phyloP scores from a whole-genome alignment of 2,797 vertebrate species.

The Erpetoichthys calabaricus region DNA sequence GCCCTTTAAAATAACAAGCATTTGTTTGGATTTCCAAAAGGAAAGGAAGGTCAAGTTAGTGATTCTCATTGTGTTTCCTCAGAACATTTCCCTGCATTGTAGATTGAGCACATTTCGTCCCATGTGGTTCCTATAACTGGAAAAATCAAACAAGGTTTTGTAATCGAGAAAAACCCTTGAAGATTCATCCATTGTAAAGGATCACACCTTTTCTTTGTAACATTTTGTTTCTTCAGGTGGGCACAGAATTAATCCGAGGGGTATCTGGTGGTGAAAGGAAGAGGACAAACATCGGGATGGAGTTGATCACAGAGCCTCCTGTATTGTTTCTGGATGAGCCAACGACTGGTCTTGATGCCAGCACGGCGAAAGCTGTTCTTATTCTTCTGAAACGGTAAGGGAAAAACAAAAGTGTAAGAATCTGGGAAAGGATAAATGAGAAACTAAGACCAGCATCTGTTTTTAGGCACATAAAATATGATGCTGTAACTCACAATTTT shows the following conservation, averaged over 20 bases:
- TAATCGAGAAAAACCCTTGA: too few species aligned
- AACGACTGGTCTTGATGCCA: constrained; percentile 81
- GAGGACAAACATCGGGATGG: constrained; percentile 90
- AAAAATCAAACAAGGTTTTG: too few species aligned
- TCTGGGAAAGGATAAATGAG: too few species aligned
- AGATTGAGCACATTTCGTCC: too few species aligned
- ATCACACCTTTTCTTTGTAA: too few species aligned
- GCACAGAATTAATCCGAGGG: constrained; percentile 69
- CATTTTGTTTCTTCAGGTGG: constrained; percentile 50
- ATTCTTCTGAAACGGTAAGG: constrained; percentile 71
- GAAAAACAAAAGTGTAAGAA: background rate
- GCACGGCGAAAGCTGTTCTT: constrained; percentile 81
- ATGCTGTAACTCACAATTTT: background rate
- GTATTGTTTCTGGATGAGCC: constrained; percentile 90
- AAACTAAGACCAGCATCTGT: too few species aligned
- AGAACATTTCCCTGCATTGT: background rate
- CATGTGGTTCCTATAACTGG: too few species aligned
- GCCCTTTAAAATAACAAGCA: background rate
- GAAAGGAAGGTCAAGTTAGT: background rate
- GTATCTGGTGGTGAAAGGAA: constrained; percentile 90
- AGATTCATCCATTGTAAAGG: too few species aligned
- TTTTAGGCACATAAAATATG: background rate
- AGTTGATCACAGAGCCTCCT: constrained; percentile 77
- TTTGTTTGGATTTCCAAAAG: background rate
- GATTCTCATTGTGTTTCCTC: background rate